These are phyloP conservation scores for Gymnocephalus cernua DNA, from an alignment of 2,113 vertebrate genomes.

Conservation along the genomic window DNA sequence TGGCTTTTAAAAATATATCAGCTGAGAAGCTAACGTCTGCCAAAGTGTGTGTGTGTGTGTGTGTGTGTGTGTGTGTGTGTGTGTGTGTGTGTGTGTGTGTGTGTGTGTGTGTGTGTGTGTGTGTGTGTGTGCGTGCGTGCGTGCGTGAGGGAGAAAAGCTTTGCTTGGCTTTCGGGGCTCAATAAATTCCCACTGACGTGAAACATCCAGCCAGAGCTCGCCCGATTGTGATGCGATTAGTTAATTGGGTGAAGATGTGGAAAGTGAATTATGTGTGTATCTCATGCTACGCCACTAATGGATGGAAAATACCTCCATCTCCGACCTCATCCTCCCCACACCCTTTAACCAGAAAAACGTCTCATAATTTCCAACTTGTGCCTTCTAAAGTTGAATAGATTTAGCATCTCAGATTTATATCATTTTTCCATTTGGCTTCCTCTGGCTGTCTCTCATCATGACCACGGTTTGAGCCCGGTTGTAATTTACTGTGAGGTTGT, in stretches of 20 bases:
- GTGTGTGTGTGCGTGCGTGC: neutral
- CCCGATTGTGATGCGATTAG: constrained; percentile 77
- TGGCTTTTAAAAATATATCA: constrained; percentile 4
- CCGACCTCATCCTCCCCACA: constrained; percentile 71
- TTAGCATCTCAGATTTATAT: constrained; percentile 79
- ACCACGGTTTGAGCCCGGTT: constrained; percentile 33
- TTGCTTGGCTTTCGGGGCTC: constrained; percentile 29
- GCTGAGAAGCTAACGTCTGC: neutral
- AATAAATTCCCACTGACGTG: constrained; percentile 55
- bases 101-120: neutral
- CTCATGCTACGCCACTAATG: constrained; percentile 79
- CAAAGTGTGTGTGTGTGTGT: constrained; percentile 4
- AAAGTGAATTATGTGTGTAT: constrained; percentile 77
- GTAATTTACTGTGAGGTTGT: constrained; percentile 71
- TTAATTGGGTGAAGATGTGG: constrained; percentile 82
- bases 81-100: constrained; percentile 6
- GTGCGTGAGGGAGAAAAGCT: neutral
- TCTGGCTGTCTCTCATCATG: constrained; percentile 54
- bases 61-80: neutral
- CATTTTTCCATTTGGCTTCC: constrained; percentile 78
- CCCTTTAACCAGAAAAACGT: constrained; percentile 68
- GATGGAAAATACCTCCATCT: constrained; percentile 79
- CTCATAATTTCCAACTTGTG: constrained; percentile 72
- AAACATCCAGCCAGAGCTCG: constrained; percentile 58
- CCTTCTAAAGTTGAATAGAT: constrained; percentile 73